Evolutionary conservation across 2,888 invertebrate species (phyloP).

Genomic region (Lithophane semibrunnea): DNA sequence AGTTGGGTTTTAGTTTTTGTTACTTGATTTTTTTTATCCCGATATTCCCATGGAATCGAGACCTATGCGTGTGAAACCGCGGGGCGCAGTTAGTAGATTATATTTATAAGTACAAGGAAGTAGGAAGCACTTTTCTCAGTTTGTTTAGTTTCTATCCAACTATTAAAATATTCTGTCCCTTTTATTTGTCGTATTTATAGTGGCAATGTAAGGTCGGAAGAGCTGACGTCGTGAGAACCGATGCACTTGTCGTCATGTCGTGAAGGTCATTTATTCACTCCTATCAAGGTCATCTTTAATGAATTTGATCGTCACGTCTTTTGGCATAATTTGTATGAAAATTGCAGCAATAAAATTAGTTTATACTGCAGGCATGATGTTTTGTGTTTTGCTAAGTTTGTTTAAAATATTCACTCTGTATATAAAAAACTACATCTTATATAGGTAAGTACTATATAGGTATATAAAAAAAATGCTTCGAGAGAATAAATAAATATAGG

Average conservation of each 20-base stretch:
- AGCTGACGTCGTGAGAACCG: slow-evolving; percentile 35
- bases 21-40: too few species aligned
- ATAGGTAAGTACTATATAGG: too few species aligned
- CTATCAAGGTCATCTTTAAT: slow-evolving; percentile 44
- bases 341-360: neutral
- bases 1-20: too few species aligned
- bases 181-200: slow-evolving; percentile 18
- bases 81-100: neutral
- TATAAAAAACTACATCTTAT: too few species aligned
- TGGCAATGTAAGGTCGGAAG: slow-evolving; percentile 32
- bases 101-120: neutral
- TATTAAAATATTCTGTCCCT: neutral
- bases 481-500: neutral
- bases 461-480: neutral
- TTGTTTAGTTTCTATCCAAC: neutral
- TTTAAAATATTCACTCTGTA: neutral
- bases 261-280: slow-evolving; percentile 50
- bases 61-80: too few species aligned
- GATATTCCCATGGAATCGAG: too few species aligned
- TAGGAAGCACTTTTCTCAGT: neutral
- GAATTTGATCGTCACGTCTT: slow-evolving; percentile 34
- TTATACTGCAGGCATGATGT: neutral
- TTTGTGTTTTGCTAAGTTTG: neutral
- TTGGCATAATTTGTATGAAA: slow-evolving; percentile 24
- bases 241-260: slow-evolving; percentile 45